Percentiles rank a stretch among this genome's conserved stretches.
Conservation (phyloP, 1,140 invertebrate genomes). For the Ylistrum balloti region DNA sequence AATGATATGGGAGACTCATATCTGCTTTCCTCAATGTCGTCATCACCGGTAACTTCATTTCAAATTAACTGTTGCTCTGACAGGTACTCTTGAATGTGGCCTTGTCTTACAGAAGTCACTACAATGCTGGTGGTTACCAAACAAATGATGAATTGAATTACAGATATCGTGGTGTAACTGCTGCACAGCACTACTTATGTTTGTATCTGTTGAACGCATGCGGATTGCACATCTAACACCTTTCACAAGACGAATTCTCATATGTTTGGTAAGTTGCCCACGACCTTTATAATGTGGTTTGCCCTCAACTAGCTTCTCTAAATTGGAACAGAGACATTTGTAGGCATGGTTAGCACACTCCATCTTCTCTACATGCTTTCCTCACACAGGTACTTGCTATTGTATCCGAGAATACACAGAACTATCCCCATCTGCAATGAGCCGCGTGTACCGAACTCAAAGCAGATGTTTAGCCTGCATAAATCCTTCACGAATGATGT, state of each 20-base stretch:
- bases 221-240: conserved; percentile 60
- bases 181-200: background rate
- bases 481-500: conserved; percentile 81
- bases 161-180: conserved; percentile 45
- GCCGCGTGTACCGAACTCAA: conserved; percentile 76
- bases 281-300: conserved; percentile 53
- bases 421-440: conserved; percentile 72
- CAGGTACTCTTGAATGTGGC: background rate
- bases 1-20: too few species aligned
- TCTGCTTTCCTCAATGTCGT: too few species aligned
- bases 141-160: conserved; percentile 45
- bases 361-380: conserved; percentile 42
- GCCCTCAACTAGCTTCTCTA: background rate
- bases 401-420: conserved; percentile 31
- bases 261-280: conserved; percentile 38
- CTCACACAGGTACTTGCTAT: background rate
- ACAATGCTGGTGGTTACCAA: conserved; percentile 47
- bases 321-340: background rate
- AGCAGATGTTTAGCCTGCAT: conserved; percentile 76
- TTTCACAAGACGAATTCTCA: conserved; percentile 58
- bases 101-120: conserved; percentile 45
- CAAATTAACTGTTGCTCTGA: background rate
- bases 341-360: conserved; percentile 61
- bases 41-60: background rate
- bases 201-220: conserved; percentile 53